Evolutionary conservation across 2,888 invertebrate genomes (phyloP), one percentile per base, ranked within the genome.

Genomic region (Pseudococcus longispinus): DNA sequence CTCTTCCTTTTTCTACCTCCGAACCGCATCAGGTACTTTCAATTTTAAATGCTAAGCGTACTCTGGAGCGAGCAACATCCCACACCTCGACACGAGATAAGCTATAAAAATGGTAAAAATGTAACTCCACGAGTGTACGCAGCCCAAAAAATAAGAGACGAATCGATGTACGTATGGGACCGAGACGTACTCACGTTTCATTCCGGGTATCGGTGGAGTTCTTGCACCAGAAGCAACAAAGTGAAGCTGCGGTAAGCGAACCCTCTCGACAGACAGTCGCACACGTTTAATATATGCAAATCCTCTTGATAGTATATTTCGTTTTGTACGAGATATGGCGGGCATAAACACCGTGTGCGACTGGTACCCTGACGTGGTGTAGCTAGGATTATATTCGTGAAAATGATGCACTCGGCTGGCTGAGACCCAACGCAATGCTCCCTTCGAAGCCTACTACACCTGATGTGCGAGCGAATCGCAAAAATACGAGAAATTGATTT

Each of bases 281-380:
- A 60, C 11, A 23, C 60, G 60, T 29, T 29, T 70, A 70, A 70
- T 70, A 29, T 70, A 70, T 70, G 70, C 70, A 70, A 70, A 70
- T 70, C 70, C 70, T 70, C 70, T 29, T 29, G 70, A 70, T 70
- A 70, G 29, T 70, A 70, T 29, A 70, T 70, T 70, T 70, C 18
- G 70, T 70, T 70, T 70, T 70, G 70, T 37, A 37, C 37, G n/a
- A n/a, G n/a, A n/a, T 29, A 29, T 29, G 11, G 70, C 70, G 70
- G 70, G 29, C 23, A 70, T 70, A 29, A 70, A 60, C 29, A 70
- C 8, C 29, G 29, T 6, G 20, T 8, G 60, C 29, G 29, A 60
- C 60, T 60, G 60, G 60, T 60, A 23, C 60, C 13, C 55, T 11
- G 60, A 55, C 6, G 20, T 51, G 51, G n/a, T 15, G 8, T 18